A percentile compares a stretch with the other conserved stretches of the same genome.
Conservation (phyloP, 2,113 vertebrate genomes). For the Carassius auratus region DNA sequence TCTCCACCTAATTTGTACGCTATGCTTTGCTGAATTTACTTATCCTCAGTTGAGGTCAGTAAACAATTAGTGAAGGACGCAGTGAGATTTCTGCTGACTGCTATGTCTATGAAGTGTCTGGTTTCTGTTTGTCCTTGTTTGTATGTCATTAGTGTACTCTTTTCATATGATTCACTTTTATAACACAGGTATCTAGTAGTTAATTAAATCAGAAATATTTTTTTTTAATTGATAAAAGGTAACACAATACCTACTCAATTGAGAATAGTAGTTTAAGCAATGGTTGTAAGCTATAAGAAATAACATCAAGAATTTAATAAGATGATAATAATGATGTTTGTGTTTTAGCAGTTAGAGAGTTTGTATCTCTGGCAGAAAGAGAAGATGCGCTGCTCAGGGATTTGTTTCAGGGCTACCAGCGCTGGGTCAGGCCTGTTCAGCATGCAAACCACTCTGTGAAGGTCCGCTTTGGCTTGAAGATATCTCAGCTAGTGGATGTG, state of each 20-base stretch:
- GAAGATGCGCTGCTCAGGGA: conserved; percentile 79
- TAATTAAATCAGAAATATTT: neutral
- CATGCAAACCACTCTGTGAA: conserved; percentile 81
- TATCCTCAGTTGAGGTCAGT: conserved; percentile 26
- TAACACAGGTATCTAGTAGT: too few species aligned
- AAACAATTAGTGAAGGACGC: conserved; percentile 7
- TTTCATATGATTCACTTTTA: neutral
- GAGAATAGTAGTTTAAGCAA: neutral
- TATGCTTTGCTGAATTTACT: neutral
- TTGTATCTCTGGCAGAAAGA: conserved; percentile 74
- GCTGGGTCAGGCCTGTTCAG: conserved; percentile 83
- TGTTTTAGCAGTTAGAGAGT: conserved; percentile 58
- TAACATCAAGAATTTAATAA: neutral
- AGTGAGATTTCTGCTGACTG: conserved; percentile 41
- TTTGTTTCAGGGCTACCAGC: conserved; percentile 83
- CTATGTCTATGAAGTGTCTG: conserved; percentile 9
- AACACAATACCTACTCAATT: neutral
- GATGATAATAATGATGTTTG: neutral
- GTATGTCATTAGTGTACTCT: neutral
- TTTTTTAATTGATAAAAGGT: neutral
- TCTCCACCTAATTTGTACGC: neutral
- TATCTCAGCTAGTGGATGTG: conserved; percentile 86
- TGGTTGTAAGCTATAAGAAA: neutral
- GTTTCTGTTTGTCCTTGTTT: conserved; percentile 41
- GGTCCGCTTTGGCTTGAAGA: conserved; percentile 85